Percentiles rank a stretch among this genome's conserved stretches.
Conservation (phyloP, 1,140 invertebrate species). For the Harlomillsia oculata region DNA sequence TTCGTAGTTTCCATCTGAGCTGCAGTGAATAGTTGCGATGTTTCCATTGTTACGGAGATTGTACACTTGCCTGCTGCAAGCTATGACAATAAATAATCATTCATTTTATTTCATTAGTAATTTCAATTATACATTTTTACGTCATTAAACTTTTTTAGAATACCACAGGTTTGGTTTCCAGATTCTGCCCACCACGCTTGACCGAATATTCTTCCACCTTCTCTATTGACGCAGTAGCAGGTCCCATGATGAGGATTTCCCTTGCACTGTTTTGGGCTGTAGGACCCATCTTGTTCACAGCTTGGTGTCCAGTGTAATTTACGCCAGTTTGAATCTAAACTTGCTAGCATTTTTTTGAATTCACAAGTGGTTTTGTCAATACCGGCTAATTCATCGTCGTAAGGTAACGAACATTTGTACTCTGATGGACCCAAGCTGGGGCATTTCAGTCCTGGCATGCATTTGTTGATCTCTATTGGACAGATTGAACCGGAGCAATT, state of each 20-base stretch:
- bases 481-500: slow-evolving; percentile 8
- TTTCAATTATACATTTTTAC: neutral
- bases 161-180: slow-evolving; percentile 28
- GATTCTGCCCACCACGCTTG: neutral
- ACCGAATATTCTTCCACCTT: slow-evolving; percentile 30
- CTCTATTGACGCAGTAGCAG: slow-evolving; percentile 28
- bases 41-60: slow-evolving; percentile 14
- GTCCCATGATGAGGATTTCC: slow-evolving; percentile 9
- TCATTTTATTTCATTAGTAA: neutral
- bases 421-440: neutral
- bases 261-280: slow-evolving; percentile 30
- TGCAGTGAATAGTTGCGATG: slow-evolving; percentile 31
- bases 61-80: slow-evolving; percentile 25
- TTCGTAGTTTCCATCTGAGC: slow-evolving; percentile 30
- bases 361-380: neutral
- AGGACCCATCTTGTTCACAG: slow-evolving; percentile 25
- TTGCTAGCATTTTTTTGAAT: too few species aligned
- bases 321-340: neutral
- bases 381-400: neutral
- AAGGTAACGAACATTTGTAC: neutral
- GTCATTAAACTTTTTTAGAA: slow-evolving; percentile 1
- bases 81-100: slow-evolving; percentile 4
- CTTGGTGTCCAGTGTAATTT: slow-evolving; percentile 20
- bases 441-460: slow-evolving; percentile 2
- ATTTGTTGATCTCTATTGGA: slow-evolving; percentile 3